Base-by-base conservation (phyloP, 2,113 vertebrate species). In the Maccullochella peelii region DNA sequence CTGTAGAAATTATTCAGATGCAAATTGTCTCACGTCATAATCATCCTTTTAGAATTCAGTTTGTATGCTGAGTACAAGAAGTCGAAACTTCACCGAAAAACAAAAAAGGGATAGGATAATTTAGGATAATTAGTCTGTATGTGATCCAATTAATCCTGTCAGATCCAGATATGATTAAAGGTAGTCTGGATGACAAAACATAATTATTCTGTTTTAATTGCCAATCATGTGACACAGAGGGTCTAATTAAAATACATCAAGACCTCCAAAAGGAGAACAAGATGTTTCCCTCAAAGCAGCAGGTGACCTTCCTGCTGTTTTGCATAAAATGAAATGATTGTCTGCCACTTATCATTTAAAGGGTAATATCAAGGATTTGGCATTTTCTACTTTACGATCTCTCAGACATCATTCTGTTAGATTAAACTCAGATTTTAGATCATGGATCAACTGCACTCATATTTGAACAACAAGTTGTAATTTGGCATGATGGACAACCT, bases 301-400 rank as follows among this genome's bases (percentile, higher is more conserved):
- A 73, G 33, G 38, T 73, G 68, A 36, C 74, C 49, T 42, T 70
- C 70, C 18, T 77, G 49, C n/a, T 71, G 55, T 59, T 70, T 33
- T 52, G 21, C 47, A 40, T 50, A 1, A 71, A 61, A 52, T 63
- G 33, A 30, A 40, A 50, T 40, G 1, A 78, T 84, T 84, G 73
- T 52, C 20, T 62, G 21, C 12, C 7, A 42, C 50, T 73, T 55
- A 10, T 47, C n/a, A 15, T 54, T 50, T 69, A 76, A 76, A 61
- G 52, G 27, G 8, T 65, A 78, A 78, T 59, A 52, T 78, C 52
- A 78, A 78, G 49, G 55, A 66, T 66, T 21, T 73, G 67, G 38
- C 50, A 36, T 65, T 76, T 70, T 55, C 27, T 61, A 27, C 15
- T 36, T 58, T 50, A 25, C 14, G n/a, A 55, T 66, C 61, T 40